Percentiles rank a stretch among this genome's conserved stretches.
Conservation (phyloP, 1,140 invertebrate species). For the Achroia grisella region DNA sequence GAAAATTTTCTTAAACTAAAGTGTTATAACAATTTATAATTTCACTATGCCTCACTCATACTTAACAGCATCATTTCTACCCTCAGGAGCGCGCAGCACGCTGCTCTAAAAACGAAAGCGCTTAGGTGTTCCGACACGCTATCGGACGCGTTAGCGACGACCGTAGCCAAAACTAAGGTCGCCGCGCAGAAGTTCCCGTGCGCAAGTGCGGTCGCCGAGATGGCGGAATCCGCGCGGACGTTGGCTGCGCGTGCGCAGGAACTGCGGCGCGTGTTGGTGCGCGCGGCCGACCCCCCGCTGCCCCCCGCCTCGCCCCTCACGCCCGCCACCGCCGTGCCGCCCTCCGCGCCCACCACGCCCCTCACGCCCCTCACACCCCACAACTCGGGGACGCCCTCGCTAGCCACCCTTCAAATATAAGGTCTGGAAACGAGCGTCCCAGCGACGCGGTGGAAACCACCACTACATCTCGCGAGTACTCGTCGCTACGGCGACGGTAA, state of each 20-base stretch:
- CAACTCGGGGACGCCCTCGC: slow-evolving; percentile 26
- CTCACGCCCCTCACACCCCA: slow-evolving; percentile 47
- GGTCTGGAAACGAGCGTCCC: background rate
- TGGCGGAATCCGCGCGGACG: slow-evolving; percentile 87
- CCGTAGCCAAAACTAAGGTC: slow-evolving; percentile 90
- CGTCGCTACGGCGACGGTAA: no score
- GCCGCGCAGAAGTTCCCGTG: slow-evolving; percentile 93
- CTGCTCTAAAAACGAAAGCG: slow-evolving; percentile 82
- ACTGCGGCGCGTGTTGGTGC: slow-evolving; percentile 35
- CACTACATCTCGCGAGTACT: no score
- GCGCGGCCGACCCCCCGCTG: slow-evolving; percentile 47
- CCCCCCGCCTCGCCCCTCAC: slow-evolving; percentile 22
- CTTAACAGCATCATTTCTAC: slow-evolving; percentile 3
- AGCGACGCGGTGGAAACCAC: background rate
- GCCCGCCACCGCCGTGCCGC: slow-evolving; percentile 45
- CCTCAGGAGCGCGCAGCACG: slow-evolving; percentile 80
- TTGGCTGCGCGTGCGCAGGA: slow-evolving; percentile 49
- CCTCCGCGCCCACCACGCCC: slow-evolving; percentile 39
- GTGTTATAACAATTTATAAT: no score
- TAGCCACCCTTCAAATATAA: slow-evolving; percentile 45
- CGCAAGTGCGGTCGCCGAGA: slow-evolving; percentile 91
- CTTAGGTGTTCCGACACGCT: slow-evolving; percentile 87
- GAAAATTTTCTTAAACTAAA: no score
- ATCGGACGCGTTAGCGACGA: slow-evolving; percentile 87
- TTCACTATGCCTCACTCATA: no score